Evolutionary conservation across 2,888 invertebrate genomes (phyloP), one percentile per base, ranked within the genome.

Genomic region (Ptilodon capucinus): DNA sequence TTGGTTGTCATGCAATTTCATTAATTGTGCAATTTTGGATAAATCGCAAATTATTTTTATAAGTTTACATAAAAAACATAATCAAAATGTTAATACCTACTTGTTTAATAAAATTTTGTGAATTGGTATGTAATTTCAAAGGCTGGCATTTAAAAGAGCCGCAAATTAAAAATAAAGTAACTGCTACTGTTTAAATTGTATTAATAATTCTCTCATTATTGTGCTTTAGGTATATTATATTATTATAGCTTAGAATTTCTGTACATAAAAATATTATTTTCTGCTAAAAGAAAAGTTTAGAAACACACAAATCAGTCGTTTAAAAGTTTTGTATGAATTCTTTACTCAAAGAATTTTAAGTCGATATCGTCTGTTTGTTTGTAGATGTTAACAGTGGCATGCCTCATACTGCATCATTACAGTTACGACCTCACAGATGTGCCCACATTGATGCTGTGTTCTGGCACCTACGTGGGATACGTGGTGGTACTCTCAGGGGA

Each of bases 391-490:
- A 71, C 87, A 51, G 55, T 79, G 58, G 77, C 84, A n/a, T 91
- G 90, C 45, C 69, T 91, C 16, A 74, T 75, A 0, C 72, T 91
- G 2, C 89, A 86, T 51, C 83, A 87, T 64, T 88, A 86, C 70
- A 89, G 89, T 51, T 91, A 83, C 53, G 90, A 91, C 59, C 64
- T 91, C 16, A 91, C 89, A 40, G 90, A 91, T 44, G 54, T 89
- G 25, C 74, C 85, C 0, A 85, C 88, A 6, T 56, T 91, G n/a
- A 85, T 91, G 82, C 64, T 91, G 2, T 90, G 90, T 54, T 86
- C 90, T 0, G 90, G 90, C 32, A 90, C 90, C 1, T 91, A 84
- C 59, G 73, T 88, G 16, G 90, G 88, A 5, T 91, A 76, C 58
- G 74, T 85, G n/a, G 68, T 91, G 6, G 82, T 91, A 1, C 80